These are phyloP conservation scores for Cisticola juncidis DNA, from an alignment of 2,113 vertebrate species.

Conservation along the genomic window DNA sequence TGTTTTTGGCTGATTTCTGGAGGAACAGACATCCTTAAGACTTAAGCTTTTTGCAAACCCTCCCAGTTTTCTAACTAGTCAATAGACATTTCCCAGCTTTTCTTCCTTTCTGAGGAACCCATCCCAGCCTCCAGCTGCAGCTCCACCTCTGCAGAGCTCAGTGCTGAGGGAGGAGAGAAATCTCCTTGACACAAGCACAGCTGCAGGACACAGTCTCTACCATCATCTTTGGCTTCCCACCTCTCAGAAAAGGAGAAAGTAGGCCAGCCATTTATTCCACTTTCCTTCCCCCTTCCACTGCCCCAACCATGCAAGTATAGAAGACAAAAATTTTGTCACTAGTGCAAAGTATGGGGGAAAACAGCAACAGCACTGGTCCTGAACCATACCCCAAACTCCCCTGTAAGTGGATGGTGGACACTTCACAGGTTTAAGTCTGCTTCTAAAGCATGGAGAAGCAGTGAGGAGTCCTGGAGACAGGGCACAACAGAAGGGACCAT, in stretches of 20 bases:
- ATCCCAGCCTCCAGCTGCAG: neutral
- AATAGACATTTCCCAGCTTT: slow-evolving; percentile 36
- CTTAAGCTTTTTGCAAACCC: neutral
- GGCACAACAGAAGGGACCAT: neutral
- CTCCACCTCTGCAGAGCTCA: neutral
- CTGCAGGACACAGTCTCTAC: neutral
- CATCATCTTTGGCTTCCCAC: neutral
- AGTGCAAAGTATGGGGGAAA: neutral
- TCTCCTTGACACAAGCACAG: neutral
- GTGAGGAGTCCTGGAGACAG: neutral
- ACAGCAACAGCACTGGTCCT: neutral
- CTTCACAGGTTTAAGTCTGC: neutral
- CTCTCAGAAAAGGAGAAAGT: neutral
- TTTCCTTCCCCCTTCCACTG: neutral
- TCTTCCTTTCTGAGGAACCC: slow-evolving; percentile 65
- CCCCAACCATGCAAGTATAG: neutral
- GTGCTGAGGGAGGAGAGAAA: neutral
- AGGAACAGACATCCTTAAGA: slow-evolving; percentile 37
- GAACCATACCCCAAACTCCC: neutral
- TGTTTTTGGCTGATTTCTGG: slow-evolving; percentile 58
- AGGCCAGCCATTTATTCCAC: neutral
- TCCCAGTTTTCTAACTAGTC: neutral
- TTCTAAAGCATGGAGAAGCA: neutral
- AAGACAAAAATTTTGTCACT: neutral
- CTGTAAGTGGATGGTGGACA: neutral